Percentiles rank a stretch among this genome's conserved stretches.
Evolutionary conservation across 2,888 invertebrate genomes (phyloP).

Genomic region (Brenthis daphne): DNA sequence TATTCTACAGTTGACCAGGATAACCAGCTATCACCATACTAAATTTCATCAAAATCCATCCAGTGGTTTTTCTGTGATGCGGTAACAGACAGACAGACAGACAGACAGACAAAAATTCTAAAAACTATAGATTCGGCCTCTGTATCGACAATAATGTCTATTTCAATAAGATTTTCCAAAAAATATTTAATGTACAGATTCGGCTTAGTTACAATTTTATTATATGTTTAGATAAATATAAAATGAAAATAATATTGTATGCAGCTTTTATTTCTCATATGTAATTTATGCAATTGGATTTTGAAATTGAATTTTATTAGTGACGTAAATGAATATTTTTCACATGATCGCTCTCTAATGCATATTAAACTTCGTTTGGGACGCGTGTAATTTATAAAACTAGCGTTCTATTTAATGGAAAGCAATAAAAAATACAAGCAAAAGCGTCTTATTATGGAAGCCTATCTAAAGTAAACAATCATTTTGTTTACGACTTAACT

Average conservation of each 20-base stretch:
- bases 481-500: slow-evolving; percentile 15
- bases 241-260: not conserved
- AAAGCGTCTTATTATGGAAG: not conserved
- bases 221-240: not conserved
- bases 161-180: too few species aligned
- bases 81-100: too few species aligned
- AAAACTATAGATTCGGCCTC: too few species aligned
- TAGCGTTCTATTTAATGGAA: not conserved
- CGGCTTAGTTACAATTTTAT: too few species aligned
- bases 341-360: slow-evolving; percentile 8
- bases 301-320: slow-evolving; percentile 1
- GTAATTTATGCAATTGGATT: slow-evolving; percentile 3
- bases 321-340: not conserved
- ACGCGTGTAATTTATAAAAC: not conserved
- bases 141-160: too few species aligned
- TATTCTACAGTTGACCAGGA: too few species aligned
- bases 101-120: too few species aligned
- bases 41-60: too few species aligned
- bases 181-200: too few species aligned
- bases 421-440: not conserved
- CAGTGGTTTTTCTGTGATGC: too few species aligned
- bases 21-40: too few species aligned
- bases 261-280: not conserved
- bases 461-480: slow-evolving; percentile 18
- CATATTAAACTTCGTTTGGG: not conserved